Percentiles rank a stretch among this genome's conserved stretches.
Conservation (phyloP, 2,888 invertebrate species). For the Ellobium chinense region DNA sequence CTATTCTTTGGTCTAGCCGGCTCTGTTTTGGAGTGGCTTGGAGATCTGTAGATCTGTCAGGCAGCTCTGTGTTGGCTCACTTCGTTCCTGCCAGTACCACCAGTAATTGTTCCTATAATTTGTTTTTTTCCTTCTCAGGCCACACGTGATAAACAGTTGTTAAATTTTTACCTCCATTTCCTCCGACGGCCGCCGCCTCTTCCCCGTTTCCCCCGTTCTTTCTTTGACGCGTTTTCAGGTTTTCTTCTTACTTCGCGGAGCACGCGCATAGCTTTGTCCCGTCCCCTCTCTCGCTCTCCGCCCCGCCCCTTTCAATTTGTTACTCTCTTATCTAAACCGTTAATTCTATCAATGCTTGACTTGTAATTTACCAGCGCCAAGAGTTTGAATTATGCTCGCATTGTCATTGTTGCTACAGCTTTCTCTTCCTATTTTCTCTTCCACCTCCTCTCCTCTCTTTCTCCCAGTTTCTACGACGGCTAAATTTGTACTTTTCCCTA, state of each 20-base stretch:
- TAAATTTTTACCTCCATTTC: too few relatives aligned
- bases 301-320: background rate
- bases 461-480: too few relatives aligned
- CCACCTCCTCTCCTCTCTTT: too few relatives aligned
- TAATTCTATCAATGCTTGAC: constrained; percentile 17
- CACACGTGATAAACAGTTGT: background rate
- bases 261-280: background rate
- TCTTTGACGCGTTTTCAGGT: background rate
- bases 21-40: background rate
- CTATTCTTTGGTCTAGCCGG: background rate
- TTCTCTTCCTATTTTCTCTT: too few relatives aligned
- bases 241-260: background rate
- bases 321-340: background rate
- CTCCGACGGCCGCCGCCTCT: background rate
- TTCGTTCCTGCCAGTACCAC: too few relatives aligned
- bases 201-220: background rate
- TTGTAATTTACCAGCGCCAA: too few relatives aligned
- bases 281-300: background rate
- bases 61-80: too few relatives aligned
- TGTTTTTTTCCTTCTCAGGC: background rate
- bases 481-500: too few relatives aligned
- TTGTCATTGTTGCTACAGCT: too few relatives aligned
- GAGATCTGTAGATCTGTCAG: background rate
- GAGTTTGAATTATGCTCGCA: too few relatives aligned
- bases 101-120: background rate